Evolutionary conservation across 2,113 vertebrate genomes (phyloP).

Genomic region (Pomatostomus ruficeps): DNA sequence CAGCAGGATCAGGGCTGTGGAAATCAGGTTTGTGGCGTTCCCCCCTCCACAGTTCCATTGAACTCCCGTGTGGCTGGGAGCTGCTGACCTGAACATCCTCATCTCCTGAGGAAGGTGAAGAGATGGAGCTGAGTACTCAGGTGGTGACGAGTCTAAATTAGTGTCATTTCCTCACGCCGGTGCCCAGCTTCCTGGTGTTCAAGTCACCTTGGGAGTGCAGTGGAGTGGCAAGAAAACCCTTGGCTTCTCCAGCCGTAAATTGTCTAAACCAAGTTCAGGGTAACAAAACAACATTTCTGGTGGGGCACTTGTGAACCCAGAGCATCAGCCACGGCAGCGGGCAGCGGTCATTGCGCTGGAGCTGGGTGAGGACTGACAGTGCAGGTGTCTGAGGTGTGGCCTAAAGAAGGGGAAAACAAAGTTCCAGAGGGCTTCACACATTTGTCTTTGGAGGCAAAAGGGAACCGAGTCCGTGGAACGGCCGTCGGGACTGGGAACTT

Average conservation of each 20-base stretch:
- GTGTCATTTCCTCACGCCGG: neutral
- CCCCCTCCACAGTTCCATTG: neutral
- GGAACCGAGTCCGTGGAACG: neutral
- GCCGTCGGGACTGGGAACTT: conserved; percentile 29
- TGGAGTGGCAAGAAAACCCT: neutral
- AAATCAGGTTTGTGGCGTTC: neutral
- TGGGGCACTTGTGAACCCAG: neutral
- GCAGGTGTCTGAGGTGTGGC: neutral
- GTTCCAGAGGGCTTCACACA: conserved; percentile 1
- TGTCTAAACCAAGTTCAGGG: neutral
- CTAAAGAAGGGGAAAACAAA: conserved; percentile 1
- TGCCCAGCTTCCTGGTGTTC: neutral
- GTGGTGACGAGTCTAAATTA: neutral
- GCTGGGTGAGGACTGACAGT: neutral
- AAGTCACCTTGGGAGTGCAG: neutral
- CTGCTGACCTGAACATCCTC: neutral
- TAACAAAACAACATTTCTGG: neutral
- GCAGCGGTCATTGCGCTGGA: conserved; percentile 14
- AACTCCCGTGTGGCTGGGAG: neutral
- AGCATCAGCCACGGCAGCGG: neutral
- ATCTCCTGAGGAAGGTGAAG: neutral
- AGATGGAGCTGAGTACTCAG: neutral
- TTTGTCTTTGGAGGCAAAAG: conserved; percentile 10
- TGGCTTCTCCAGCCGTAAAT: neutral
- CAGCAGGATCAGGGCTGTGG: neutral